These are phyloP conservation scores for Choloepus didactylus DNA, from an alignment of 2,797 vertebrate genomes.

Conservation along the genomic window DNA sequence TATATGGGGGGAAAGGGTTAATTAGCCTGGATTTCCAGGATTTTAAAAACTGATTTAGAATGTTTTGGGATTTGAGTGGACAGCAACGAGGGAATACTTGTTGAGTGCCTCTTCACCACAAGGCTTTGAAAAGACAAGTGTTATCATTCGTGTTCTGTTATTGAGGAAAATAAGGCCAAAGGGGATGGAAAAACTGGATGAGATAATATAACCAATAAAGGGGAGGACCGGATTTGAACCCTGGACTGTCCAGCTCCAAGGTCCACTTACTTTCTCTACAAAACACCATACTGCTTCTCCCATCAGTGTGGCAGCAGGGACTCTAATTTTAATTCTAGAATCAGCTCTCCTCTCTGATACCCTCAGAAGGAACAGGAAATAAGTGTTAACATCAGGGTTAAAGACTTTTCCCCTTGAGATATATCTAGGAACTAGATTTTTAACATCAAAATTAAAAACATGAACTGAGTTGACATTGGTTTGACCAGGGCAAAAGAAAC, in stretches of 20 bases:
- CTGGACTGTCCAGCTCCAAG: neutral
- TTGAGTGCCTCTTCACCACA: neutral
- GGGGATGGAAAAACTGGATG: neutral
- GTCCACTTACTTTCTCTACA: neutral
- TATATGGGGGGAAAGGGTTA: neutral
- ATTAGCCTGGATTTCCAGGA: constrained; percentile 6
- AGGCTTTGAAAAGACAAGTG: neutral
- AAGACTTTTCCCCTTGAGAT: neutral
- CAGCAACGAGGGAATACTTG: neutral
- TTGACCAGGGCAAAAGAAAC: constrained; percentile 41
- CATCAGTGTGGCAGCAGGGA: neutral
- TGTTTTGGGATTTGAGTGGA: neutral
- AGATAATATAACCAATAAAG: neutral
- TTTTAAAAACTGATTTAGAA: constrained; percentile 8
- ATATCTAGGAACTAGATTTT: constrained; percentile 34
- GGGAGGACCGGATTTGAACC: neutral
- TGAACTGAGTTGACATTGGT: constrained; percentile 23
- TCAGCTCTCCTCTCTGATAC: constrained; percentile 43
- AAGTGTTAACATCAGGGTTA: neutral
- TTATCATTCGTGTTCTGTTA: neutral
- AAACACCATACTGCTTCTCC: neutral
- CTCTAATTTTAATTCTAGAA: constrained; percentile 50
- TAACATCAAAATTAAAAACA: constrained; percentile 59
- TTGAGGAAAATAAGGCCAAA: constrained; percentile 32
- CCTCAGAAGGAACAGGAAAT: constrained; percentile 37